Conservation (phyloP, 2,888 invertebrate species). For the Pomacea canaliculata region DNA sequence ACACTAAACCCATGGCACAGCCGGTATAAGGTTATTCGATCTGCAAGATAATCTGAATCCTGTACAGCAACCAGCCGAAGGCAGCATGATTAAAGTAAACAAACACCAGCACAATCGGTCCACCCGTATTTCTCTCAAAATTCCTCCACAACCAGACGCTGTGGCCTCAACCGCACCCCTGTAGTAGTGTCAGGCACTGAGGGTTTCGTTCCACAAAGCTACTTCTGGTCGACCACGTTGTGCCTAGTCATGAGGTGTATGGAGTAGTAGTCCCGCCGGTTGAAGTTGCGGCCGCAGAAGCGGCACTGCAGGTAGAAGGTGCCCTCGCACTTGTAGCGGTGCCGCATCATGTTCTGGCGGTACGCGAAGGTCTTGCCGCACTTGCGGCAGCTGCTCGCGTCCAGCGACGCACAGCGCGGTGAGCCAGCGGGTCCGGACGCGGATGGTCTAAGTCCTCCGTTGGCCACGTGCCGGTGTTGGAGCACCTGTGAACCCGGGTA, state of each 20-base stretch:
- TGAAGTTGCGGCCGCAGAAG: constrained; percentile 27
- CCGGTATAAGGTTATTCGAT: too few species aligned
- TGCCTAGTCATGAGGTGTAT: constrained; percentile 15
- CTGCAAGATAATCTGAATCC: too few species aligned
- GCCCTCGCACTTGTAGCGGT: constrained; percentile 30
- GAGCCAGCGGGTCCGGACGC: not conserved
- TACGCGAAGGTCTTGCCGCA: constrained; percentile 31
- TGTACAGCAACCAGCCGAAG: too few species aligned
- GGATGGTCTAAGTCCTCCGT: not conserved
- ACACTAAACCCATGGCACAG: too few species aligned
- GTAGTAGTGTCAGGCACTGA: too few species aligned
- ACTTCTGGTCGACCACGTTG: constrained; percentile 3
- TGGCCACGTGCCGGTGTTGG: not conserved
- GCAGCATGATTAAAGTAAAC: too few species aligned
- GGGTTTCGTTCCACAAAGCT: not conserved
- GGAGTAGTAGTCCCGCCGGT: constrained; percentile 19
- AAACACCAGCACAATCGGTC: too few species aligned
- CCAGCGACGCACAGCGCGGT: not conserved
- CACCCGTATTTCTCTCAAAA: too few species aligned
- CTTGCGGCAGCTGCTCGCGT: constrained; percentile 20
- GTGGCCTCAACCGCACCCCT: too few species aligned
- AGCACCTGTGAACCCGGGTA: not conserved
- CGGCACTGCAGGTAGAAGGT: constrained; percentile 20
- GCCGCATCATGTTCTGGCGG: constrained; percentile 28
- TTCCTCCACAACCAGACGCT: too few species aligned